Evolutionary conservation across 1,140 invertebrate genomes (phyloP), one percentile per base, ranked within the genome.

Genomic region (Drosophila ambigua): DNA sequence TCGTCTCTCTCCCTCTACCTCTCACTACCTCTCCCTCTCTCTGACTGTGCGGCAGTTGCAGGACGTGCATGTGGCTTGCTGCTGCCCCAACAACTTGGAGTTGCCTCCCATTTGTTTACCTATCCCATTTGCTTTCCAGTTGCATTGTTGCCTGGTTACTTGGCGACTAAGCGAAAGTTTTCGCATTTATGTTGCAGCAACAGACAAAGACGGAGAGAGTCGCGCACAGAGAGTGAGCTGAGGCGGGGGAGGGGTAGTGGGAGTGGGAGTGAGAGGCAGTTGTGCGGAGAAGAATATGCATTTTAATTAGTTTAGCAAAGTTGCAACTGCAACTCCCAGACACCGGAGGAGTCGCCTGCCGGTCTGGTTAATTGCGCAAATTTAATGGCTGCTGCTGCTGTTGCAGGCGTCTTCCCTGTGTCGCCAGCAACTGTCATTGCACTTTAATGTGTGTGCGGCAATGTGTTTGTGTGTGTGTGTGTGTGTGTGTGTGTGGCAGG

Each of bases 291-390:
- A 85, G 81, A 85, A 85, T 85, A 85, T 85, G 82, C 83, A 87
- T 85, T 85, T 85, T 85, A 85, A 85, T 85, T 85, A 85, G 82
- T 85, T 85, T 85, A 85, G 82, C 71, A 77, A 82, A 85, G 82
- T 85, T 85, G 82, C 48, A 58, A 68, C 72, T 66, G 24, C 65
- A 26, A 55, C 45, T 39, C 35, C 8, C 51, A 82, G 68, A 58
- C 64, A 66, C 65, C 51, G 50, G 4, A 51, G 31, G 23, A 51
- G 48, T 57, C 60, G 65, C 77, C 71, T 43, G 64, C 74, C 11
- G 35, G 74, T 78, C 78, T 85, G 82, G 82, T 85, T 85, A 85
- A 87, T 85, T 87, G 83, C 74, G 63, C 65, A 82, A 85, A 84
- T 85, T 84, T 84, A 84, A 84, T 80, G 62, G 69, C 65, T 63